Evolutionary conservation across 2,113 vertebrate genomes (phyloP).

Genomic region (Papio anubis): DNA sequence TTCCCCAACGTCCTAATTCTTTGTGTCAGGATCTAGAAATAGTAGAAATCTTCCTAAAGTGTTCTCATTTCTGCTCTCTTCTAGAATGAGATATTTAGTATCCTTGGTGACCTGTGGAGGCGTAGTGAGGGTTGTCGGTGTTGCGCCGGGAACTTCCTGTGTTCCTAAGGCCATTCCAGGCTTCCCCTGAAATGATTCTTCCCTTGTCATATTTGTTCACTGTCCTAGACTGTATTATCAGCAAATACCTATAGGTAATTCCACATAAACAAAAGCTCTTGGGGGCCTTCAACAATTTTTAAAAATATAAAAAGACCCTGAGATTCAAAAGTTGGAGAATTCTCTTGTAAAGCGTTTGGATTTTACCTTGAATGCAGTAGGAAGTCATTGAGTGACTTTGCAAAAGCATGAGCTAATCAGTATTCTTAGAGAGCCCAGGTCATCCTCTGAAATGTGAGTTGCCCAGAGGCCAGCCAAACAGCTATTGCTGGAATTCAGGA

Average conservation of each 20-base stretch:
- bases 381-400: not conserved
- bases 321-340: not conserved
- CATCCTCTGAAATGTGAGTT: not conserved
- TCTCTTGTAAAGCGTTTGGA: not conserved
- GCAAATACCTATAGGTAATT: not conserved
- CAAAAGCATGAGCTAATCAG: not conserved
- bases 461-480: not conserved
- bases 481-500: not conserved
- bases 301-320: not conserved
- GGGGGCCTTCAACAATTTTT: not conserved
- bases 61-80: not conserved
- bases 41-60: not conserved
- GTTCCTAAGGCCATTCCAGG: not conserved
- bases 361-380: not conserved
- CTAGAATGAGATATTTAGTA: not conserved
- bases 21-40: not conserved
- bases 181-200: not conserved
- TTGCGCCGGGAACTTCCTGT: not conserved
- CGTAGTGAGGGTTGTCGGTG: too few relatives aligned
- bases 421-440: not conserved
- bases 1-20: not conserved
- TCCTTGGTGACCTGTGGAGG: not conserved
- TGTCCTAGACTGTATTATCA: not conserved
- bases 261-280: not conserved
- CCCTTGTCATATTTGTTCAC: not conserved